A percentile compares a stretch with the other conserved stretches of the same genome.
phyloP scores from a whole-genome alignment of 2,797 vertebrate genomes.

The Hypotaenidia okinawae region DNA sequence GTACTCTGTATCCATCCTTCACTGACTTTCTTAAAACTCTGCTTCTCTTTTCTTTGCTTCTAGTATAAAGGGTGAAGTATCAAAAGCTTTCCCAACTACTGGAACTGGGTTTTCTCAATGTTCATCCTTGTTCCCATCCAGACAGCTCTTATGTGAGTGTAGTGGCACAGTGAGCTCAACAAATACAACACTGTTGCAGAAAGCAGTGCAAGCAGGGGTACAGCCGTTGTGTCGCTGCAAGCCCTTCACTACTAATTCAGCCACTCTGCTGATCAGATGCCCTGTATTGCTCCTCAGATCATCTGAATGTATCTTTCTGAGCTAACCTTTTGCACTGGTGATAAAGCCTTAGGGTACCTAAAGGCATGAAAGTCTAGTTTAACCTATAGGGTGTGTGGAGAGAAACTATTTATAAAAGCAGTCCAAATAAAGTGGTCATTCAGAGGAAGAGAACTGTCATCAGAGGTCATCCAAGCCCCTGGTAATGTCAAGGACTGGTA shows the following conservation, averaged over 20 bases:
- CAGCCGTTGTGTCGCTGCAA: neutral
- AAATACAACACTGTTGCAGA: fast-evolving
- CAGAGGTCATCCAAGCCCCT: neutral
- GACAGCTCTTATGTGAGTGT: neutral
- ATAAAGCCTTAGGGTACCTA: neutral
- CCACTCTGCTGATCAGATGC: neutral
- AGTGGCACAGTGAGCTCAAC: neutral
- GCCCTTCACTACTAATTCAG: neutral
- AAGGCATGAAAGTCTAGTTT: neutral
- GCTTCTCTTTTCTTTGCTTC: neutral
- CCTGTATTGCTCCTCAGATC: neutral
- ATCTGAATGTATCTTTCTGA: neutral
- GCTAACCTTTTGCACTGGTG: neutral
- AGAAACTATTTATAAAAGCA: neutral
- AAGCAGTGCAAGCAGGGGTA: neutral
- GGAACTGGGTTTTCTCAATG: neutral
- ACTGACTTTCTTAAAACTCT: neutral
- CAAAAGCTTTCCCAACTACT: neutral
- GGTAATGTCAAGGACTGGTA: neutral
- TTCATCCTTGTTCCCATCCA: neutral
- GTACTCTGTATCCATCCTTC: neutral
- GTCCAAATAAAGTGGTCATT: neutral
- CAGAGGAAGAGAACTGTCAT: neutral
- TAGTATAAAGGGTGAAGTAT: neutral
- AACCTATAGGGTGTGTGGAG: neutral